A percentile compares a stretch with the other conserved stretches of the same genome.
Evolutionary conservation across 2,113 vertebrate genomes (phyloP).

Genomic region (Embiotoca jacksoni): DNA sequence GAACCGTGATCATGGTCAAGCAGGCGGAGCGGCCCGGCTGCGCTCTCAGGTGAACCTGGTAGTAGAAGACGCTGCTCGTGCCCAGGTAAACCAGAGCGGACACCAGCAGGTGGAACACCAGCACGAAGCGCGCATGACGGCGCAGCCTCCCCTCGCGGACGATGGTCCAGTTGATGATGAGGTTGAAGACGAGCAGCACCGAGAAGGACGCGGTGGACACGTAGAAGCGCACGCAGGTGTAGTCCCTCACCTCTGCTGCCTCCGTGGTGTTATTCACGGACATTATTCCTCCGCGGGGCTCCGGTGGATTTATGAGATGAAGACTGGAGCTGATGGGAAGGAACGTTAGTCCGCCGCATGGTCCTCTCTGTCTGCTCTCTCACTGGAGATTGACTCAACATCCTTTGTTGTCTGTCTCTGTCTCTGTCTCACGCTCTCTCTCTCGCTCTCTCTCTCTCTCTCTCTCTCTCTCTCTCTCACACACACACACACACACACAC

Average conservation of each 20-base stretch:
- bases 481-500: no score
- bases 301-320: background rate
- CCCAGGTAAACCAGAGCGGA: conserved; percentile 81
- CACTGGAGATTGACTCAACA: conserved; percentile 43
- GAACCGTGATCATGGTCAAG: conserved; percentile 62
- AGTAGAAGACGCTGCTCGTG: conserved; percentile 79
- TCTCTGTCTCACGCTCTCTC: background rate
- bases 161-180: conserved; percentile 84
- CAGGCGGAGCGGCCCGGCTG: conserved; percentile 45
- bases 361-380: conserved; percentile 48
- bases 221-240: conserved; percentile 75
- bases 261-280: conserved; percentile 34
- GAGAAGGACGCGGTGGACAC: conserved; percentile 80
- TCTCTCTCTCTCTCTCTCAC: background rate
- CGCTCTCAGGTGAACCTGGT: conserved; percentile 68
- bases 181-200: conserved; percentile 82
- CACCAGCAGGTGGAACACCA: conserved; percentile 83
- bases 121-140: conserved; percentile 81
- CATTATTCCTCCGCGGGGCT: conserved; percentile 61
- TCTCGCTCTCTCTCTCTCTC: conserved; percentile 1
- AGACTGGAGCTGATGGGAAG: conserved; percentile 7
- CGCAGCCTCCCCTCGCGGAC: conserved; percentile 76
- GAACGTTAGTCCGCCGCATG: conserved; percentile 39
- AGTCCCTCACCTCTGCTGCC: conserved; percentile 3
- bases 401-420: background rate